These are phyloP conservation scores for Rhincodon typus DNA, from an alignment of 2,797 vertebrate species.

Conservation along the genomic window DNA sequence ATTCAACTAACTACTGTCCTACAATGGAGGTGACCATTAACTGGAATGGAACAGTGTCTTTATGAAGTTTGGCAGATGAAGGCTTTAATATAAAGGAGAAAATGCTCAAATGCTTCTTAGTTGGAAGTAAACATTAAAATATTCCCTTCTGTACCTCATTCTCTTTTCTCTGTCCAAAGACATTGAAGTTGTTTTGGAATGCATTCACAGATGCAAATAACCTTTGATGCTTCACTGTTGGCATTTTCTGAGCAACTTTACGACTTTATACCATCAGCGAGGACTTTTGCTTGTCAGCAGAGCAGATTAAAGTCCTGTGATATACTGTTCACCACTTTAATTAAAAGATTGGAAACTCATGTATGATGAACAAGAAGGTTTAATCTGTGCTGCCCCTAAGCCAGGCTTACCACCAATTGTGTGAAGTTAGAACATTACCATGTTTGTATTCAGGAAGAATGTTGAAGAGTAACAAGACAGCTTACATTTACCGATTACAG, in stretches of 20 bases:
- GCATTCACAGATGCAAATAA: neutral
- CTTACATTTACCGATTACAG: neutral
- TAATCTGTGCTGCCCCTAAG: neutral
- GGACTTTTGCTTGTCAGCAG: neutral
- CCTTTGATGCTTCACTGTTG: neutral
- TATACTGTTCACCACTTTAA: neutral
- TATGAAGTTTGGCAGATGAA: neutral
- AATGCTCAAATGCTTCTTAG: neutral
- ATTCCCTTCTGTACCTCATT: neutral
- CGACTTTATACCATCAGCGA: neutral
- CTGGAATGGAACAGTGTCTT: neutral
- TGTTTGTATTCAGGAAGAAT: neutral
- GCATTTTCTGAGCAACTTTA: neutral
- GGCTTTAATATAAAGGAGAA: neutral
- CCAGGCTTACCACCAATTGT: neutral
- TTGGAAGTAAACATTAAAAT: neutral
- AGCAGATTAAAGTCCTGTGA: neutral
- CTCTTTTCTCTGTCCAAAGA: neutral
- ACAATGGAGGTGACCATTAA: neutral
- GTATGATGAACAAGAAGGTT: too few relatives aligned
- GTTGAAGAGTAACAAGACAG: neutral
- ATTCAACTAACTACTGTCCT: neutral
- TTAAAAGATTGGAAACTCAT: slow-evolving; percentile 9
- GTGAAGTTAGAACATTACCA: neutral
- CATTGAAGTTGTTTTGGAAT: neutral